Percentiles rank a stretch among this genome's conserved stretches.
These are phyloP conservation scores for Oreochromis aureus DNA, from an alignment of 2,113 vertebrate genomes.

Conservation along the genomic window DNA sequence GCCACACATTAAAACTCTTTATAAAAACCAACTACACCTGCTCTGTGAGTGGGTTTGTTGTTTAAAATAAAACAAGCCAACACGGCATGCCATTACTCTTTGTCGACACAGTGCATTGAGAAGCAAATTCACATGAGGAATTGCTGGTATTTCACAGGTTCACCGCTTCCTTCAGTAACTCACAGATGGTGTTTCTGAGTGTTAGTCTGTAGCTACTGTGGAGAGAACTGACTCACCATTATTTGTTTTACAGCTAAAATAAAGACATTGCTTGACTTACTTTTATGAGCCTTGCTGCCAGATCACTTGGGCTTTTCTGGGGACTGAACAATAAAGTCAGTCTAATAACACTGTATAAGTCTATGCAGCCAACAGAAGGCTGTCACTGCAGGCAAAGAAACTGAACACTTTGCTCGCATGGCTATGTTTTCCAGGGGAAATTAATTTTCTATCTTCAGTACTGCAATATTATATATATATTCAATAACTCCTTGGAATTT, in stretches of 20 bases:
- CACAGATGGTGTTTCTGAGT: constrained; percentile 33
- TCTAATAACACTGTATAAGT: background rate
- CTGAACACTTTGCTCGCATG: background rate
- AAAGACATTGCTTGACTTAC: background rate
- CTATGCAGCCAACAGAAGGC: background rate
- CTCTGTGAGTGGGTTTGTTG: constrained; percentile 26
- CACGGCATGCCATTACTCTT: constrained; percentile 25
- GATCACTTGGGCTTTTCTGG: constrained; percentile 2
- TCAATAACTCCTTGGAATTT: background rate
- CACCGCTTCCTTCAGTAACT: background rate
- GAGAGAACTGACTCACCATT: background rate
- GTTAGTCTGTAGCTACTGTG: background rate
- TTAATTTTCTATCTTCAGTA: background rate
- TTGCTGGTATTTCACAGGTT: constrained; percentile 23
- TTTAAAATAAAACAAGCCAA: constrained; percentile 45
- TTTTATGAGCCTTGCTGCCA: background rate
- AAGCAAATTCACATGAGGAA: constrained; percentile 39
- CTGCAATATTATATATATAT: background rate
- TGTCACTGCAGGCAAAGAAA: background rate
- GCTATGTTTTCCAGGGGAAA: background rate
- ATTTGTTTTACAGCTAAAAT: constrained; percentile 18
- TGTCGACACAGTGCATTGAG: constrained; percentile 3
- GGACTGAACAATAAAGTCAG: constrained; percentile 2
- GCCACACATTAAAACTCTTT: background rate
- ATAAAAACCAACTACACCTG: constrained; percentile 18